Percentiles rank a stretch among this genome's conserved stretches.
These are phyloP conservation scores for Acleris holmiana DNA, from an alignment of 2,888 invertebrate genomes.

Conservation along the genomic window DNA sequence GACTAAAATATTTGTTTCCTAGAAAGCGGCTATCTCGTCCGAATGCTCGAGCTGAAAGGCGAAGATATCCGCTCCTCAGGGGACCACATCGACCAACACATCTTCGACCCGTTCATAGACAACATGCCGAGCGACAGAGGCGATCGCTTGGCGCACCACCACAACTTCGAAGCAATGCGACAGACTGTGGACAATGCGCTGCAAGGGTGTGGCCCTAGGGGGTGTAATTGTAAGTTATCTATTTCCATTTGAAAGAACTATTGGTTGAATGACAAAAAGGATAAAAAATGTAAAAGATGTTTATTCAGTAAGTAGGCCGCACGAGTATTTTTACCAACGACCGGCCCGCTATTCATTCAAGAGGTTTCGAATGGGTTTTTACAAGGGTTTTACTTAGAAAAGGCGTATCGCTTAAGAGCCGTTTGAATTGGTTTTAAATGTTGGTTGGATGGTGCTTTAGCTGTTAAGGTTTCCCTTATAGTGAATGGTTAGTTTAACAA, in stretches of 20 bases:
- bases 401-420: no score
- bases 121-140: slow-evolving; percentile 55
- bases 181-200: slow-evolving; percentile 52
- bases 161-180: slow-evolving; percentile 61
- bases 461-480: no score
- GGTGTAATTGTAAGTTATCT: slow-evolving; percentile 59
- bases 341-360: no score
- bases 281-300: no score
- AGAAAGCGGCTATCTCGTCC: slow-evolving; percentile 60
- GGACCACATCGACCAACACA: slow-evolving; percentile 50
- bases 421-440: no score
- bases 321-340: no score
- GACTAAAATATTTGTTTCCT: slow-evolving; percentile 33
- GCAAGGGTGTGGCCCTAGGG: slow-evolving; percentile 59
- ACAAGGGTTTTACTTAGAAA: no score
- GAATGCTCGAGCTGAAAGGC: slow-evolving; percentile 60
- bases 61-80: slow-evolving; percentile 47
- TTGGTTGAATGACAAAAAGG: no score
- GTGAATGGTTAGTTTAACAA: no score
- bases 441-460: no score
- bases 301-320: no score
- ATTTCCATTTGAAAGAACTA: not conserved
- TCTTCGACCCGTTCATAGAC: slow-evolving; percentile 58
- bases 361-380: no score
- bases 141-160: slow-evolving; percentile 55